These are phyloP conservation scores for Brachyptera risi DNA, from an alignment of 2,888 invertebrate species.

Conservation along the genomic window DNA sequence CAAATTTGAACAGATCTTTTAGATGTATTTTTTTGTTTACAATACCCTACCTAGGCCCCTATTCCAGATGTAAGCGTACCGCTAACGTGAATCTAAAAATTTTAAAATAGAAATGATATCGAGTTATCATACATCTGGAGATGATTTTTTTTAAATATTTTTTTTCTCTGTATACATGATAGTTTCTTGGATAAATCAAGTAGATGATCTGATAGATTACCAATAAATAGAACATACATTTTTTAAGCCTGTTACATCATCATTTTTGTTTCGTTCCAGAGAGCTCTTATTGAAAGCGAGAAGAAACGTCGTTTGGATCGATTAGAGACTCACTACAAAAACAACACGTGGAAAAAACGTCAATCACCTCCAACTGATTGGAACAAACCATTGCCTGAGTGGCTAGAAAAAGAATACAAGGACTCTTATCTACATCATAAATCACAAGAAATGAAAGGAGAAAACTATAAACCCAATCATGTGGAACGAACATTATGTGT, in stretches of 20 bases:
- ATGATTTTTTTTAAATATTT: too few relatives aligned
- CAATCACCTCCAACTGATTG: slow-evolving; percentile 73
- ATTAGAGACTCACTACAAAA: slow-evolving; percentile 62
- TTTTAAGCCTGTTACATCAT: slow-evolving; percentile 17
- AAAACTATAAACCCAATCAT: slow-evolving; percentile 27
- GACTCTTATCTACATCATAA: slow-evolving; percentile 61
- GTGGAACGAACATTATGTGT: slow-evolving; percentile 31
- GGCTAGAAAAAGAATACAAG: slow-evolving; percentile 64
- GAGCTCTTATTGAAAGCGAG: slow-evolving; percentile 68
- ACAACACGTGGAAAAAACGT: slow-evolving; percentile 77
- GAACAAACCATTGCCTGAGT: slow-evolving; percentile 74
- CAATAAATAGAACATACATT: too few relatives aligned
- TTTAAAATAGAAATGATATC: too few relatives aligned
- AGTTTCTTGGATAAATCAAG: too few relatives aligned
- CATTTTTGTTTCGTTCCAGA: slow-evolving; percentile 46
- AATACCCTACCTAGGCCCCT: too few relatives aligned
- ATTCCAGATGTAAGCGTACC: too few relatives aligned
- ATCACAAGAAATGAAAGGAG: slow-evolving; percentile 57
- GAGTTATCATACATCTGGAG: too few relatives aligned
- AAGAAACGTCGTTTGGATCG: slow-evolving; percentile 58
- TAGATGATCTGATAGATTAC: too few relatives aligned
- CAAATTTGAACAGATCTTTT: too few relatives aligned
- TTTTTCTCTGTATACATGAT: too few relatives aligned
- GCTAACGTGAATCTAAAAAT: too few relatives aligned
- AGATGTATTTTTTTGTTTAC: too few relatives aligned